Evolutionary conservation across 2,113 vertebrate genomes (phyloP), one percentile per base, ranked within the genome.

Genomic region (Mugil cephalus): DNA sequence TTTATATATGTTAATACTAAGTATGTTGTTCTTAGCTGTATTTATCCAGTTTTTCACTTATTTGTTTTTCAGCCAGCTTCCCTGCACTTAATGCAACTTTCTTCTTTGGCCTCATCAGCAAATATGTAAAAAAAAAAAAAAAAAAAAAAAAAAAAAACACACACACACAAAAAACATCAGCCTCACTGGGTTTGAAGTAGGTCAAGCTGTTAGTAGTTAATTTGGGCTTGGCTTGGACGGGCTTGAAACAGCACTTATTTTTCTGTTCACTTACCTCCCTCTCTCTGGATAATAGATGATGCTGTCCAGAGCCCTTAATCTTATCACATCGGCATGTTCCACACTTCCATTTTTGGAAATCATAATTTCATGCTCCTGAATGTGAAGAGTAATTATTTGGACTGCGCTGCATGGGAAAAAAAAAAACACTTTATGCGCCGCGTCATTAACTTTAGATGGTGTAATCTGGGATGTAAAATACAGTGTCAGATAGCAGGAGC

Each of bases 51-150:
- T 73, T 77, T 73, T 61, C 45, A 60, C 67, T 83, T 87, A 66
- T 85, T 87, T 88, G 84, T 87, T 90, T 87, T 88, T 90, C 79
- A 55, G 58, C 73, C 56, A 77, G 58, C 40, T 51, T 89, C 46
- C 48, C 45, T 53, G 39, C 51, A 69, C 60, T 77, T 84, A 86
- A 82, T 79, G 48, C 17, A 40, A 78, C 88, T 89, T 91, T 87
- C 70, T 88, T 85, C 77, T 92, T 90, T 84, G 74, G 83, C 88
- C 76, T 92, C 83, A 87, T 94, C 84, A 89, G 88, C 80, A 92
- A 89, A 91, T 90, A 85, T 82, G 60, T 76, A 77, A 80, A 82
- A 84, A 76, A 63, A 80, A 74, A 50, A 21, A 73, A 74, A 75
- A 82, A 11, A 69, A 11, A 65, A 85, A 85, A 50, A 21, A 76